phyloP scores from a whole-genome alignment of 2,888 invertebrate species.

The Pardosa pseudoannulata region DNA sequence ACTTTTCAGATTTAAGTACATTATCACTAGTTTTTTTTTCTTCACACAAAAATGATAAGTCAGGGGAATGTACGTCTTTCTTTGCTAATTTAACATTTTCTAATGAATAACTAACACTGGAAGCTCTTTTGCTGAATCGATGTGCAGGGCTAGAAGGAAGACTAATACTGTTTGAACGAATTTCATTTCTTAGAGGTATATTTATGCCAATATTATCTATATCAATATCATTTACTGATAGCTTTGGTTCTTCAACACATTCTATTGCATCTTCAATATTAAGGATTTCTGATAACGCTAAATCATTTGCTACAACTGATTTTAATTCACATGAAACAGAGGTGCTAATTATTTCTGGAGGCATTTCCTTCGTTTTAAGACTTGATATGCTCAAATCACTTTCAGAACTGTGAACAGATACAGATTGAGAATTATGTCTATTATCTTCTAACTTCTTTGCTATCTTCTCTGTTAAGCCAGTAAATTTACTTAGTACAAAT shows the following conservation, averaged over 20 bases:
- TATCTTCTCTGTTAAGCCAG: constrained; percentile 46
- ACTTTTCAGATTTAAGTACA: background rate
- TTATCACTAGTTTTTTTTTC: background rate
- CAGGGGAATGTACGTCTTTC: background rate
- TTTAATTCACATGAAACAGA: constrained; percentile 37
- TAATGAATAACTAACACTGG: constrained; percentile 21
- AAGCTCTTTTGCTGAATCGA: constrained; percentile 6
- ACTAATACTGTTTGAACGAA: constrained; percentile 41
- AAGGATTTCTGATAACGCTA: constrained; percentile 6
- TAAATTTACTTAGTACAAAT: constrained; percentile 43
- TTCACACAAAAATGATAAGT: constrained; percentile 2
- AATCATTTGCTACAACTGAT: constrained; percentile 59
- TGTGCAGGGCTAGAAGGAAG: constrained; percentile 56
- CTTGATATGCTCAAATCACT: background rate
- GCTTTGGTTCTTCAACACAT: constrained; percentile 54
- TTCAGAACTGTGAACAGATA: background rate
- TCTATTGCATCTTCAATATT: constrained; percentile 55
- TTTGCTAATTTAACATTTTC: constrained; percentile 10
- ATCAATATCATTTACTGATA: background rate
- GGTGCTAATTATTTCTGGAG: constrained; percentile 2
- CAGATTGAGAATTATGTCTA: constrained; percentile 22
- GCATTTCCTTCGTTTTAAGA: constrained; percentile 22
- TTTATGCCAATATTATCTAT: too few relatives aligned
- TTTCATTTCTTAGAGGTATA: background rate
- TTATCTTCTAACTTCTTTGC: constrained; percentile 50